Conservation (phyloP, 2,888 invertebrate species). For the Anorthoa munda region DNA sequence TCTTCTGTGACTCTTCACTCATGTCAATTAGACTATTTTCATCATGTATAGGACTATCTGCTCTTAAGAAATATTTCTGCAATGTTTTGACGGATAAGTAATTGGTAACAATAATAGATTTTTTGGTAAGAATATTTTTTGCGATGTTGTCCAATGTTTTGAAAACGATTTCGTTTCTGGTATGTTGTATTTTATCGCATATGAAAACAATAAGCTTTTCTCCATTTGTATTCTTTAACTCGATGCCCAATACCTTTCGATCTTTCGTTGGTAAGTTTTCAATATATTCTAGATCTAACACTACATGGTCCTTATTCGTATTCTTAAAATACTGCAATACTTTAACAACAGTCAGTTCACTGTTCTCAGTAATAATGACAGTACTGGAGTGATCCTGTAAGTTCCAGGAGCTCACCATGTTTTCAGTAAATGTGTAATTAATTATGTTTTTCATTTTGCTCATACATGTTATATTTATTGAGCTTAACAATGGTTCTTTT, state of each 20-base stretch:
- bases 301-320: neutral
- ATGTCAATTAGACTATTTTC: slow-evolving; percentile 27
- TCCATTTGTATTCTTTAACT: neutral
- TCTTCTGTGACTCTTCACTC: slow-evolving; percentile 19
- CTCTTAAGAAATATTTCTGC: slow-evolving; percentile 14
- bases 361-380: slow-evolving; percentile 20
- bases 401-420: slow-evolving; percentile 13
- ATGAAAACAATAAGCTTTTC: slow-evolving; percentile 5
- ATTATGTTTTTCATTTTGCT: slow-evolving; percentile 9
- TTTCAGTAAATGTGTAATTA: slow-evolving; percentile 28
- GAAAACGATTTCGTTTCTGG: neutral
- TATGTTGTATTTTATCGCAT: neutral
- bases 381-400: neutral
- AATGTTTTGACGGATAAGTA: neutral
- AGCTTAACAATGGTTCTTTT: slow-evolving; percentile 30
- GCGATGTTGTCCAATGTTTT: neutral
- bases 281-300: slow-evolving; percentile 27
- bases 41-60: slow-evolving; percentile 1
- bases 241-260: neutral
- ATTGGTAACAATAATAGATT: slow-evolving; percentile 15
- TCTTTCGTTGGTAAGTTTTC: slow-evolving; percentile 6
- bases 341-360: slow-evolving; percentile 8
- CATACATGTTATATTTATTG: slow-evolving; percentile 16
- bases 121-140: neutral
- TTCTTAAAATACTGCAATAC: slow-evolving; percentile 14